Conservation (phyloP, 2,113 vertebrate species). For the Elanoides forficatus region DNA sequence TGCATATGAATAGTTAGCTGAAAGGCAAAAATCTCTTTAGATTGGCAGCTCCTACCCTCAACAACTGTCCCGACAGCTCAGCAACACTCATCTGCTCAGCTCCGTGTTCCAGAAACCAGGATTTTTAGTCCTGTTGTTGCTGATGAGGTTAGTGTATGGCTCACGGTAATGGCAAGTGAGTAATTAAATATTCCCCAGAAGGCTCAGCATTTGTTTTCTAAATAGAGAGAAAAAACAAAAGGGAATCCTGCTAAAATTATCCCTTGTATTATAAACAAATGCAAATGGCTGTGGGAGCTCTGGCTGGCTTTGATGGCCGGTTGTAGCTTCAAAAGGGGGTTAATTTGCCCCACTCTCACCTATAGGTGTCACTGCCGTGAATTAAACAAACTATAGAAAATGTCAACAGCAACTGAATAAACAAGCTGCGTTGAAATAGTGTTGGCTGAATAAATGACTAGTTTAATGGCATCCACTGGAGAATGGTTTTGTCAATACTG, state of each 20-base stretch:
- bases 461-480: neutral
- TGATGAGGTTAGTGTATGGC: neutral
- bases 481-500: neutral
- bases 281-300: neutral
- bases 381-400: neutral
- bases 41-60: constrained; percentile 5
- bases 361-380: neutral
- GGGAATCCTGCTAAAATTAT: neutral
- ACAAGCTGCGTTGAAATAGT: neutral
- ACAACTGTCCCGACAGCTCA: neutral
- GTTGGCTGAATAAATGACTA: neutral
- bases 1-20: neutral
- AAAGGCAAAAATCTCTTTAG: constrained; percentile 3
- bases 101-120: neutral
- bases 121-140: neutral
- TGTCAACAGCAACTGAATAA: neutral
- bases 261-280: neutral
- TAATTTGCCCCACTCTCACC: neutral
- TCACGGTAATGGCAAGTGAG: neutral
- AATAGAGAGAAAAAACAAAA: neutral
- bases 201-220: neutral
- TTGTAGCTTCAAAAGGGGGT: neutral
- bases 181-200: neutral
- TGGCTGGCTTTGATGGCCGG: neutral
- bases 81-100: neutral